phyloP scores from a whole-genome alignment of 2,797 vertebrate genomes.

The Acanthiza pusilla region DNA sequence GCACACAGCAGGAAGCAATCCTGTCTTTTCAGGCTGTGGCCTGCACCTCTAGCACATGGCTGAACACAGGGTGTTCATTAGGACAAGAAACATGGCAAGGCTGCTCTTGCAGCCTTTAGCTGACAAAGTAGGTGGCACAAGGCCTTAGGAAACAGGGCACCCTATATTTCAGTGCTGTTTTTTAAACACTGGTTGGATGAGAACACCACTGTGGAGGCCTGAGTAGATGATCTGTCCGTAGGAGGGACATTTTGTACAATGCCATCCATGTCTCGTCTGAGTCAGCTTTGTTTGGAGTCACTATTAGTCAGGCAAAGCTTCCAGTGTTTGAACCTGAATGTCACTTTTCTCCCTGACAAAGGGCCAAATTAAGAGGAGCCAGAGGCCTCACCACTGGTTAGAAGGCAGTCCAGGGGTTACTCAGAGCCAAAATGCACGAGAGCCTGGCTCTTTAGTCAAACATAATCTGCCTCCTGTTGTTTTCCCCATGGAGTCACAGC shows the following conservation, averaged over 20 bases:
- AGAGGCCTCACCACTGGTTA: not conserved
- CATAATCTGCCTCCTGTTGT: conserved; percentile 31
- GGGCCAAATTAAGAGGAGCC: not conserved
- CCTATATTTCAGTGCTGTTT: not conserved
- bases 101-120: not conserved
- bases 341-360: conserved; percentile 34
- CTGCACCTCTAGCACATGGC: not conserved
- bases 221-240: not conserved
- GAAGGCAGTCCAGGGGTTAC: conserved; percentile 26
- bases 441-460: not conserved
- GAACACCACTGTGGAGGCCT: not conserved
- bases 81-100: not conserved
- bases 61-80: not conserved
- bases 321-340: not conserved
- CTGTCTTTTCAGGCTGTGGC: not conserved
- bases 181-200: not conserved
- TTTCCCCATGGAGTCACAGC: conserved; percentile 32
- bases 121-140: not conserved
- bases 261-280: not conserved
- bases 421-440: not conserved
- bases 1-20: rapidly evolving
- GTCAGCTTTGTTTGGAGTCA: not conserved
- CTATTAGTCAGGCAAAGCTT: conserved; percentile 22
- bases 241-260: not conserved
- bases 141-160: not conserved